Conservation (phyloP, 1,140 invertebrate species). For the Ptiloglossa arizonensis region DNA sequence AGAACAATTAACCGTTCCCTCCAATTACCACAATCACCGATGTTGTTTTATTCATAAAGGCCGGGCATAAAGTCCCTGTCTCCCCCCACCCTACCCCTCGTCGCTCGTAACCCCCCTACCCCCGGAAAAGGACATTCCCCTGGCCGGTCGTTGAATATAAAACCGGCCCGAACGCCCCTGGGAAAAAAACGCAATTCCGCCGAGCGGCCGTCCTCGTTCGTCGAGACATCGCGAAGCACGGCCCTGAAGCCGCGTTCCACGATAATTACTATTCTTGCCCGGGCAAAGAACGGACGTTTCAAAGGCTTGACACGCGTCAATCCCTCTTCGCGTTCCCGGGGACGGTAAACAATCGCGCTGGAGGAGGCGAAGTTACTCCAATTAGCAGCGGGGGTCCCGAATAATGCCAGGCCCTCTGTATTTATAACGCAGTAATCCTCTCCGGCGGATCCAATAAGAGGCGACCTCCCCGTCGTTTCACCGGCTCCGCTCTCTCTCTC, state of each 20-base stretch:
- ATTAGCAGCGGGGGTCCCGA: conserved; percentile 58
- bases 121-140: conserved; percentile 21
- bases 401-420: conserved; percentile 57
- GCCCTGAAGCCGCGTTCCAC: background rate
- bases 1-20: conserved; percentile 41
- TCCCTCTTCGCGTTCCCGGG: conserved; percentile 12
- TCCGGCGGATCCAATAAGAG: conserved; percentile 55
- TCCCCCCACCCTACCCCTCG: rapidly evolving
- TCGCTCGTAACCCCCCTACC: too few relatives aligned
- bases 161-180: conserved; percentile 5
- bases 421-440: conserved; percentile 61
- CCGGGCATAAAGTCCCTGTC: background rate
- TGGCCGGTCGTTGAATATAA: background rate
- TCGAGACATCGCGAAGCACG: conserved; percentile 25
- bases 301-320: conserved; percentile 50
- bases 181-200: conserved; percentile 33
- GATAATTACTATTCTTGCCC: conserved; percentile 38
- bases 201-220: background rate
- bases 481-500: conserved; percentile 38
- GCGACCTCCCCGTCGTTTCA: conserved; percentile 39
- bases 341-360: conserved; percentile 64
- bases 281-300: conserved; percentile 30
- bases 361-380: conserved; percentile 63
- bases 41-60: conserved; percentile 46
- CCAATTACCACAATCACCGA: conserved; percentile 33